Evolutionary conservation across 2,797 vertebrate species (phyloP).

Genomic region (Semotilus atromaculatus): DNA sequence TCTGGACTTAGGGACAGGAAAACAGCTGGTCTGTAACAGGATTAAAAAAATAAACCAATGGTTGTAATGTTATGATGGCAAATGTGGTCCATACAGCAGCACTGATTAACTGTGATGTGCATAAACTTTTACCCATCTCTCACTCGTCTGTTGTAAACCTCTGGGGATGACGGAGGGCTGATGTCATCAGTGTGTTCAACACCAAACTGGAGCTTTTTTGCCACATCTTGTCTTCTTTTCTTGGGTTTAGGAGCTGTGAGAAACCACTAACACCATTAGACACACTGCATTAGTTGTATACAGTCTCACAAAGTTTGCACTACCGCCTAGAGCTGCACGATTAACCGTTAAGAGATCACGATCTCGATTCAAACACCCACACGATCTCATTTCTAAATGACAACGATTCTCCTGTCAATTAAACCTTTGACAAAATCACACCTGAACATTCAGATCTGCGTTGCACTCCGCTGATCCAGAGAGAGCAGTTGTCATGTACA

Average conservation of each 20-base stretch:
- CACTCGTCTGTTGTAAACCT: conserved; percentile 59
- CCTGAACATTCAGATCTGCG: too few relatives aligned
- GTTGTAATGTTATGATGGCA: background rate
- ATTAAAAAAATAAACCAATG: background rate
- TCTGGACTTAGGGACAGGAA: conserved; percentile 39
- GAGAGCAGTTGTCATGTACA: too few relatives aligned
- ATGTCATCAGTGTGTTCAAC: conserved; percentile 59
- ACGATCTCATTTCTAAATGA: too few relatives aligned
- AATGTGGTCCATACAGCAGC: background rate
- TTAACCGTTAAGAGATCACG: too few relatives aligned
- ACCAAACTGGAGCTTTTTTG: conserved; percentile 84
- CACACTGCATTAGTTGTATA: background rate
- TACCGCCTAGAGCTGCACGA: background rate
- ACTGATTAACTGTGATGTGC: background rate
- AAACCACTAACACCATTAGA: conserved; percentile 6
- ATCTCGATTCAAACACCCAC: too few relatives aligned
- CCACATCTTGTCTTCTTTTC: conserved; percentile 79
- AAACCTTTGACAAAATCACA: too few relatives aligned
- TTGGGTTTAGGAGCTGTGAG: conserved; percentile 80
- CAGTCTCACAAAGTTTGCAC: background rate
- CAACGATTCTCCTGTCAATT: too few relatives aligned
- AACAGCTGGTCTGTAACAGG: conserved; percentile 19
- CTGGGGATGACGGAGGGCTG: conserved; percentile 79
- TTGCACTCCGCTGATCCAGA: too few relatives aligned
- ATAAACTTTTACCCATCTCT: conserved; percentile 69